phyloP scores from a whole-genome alignment of 1,140 invertebrate genomes.

The Octopus bimaculoides region DNA sequence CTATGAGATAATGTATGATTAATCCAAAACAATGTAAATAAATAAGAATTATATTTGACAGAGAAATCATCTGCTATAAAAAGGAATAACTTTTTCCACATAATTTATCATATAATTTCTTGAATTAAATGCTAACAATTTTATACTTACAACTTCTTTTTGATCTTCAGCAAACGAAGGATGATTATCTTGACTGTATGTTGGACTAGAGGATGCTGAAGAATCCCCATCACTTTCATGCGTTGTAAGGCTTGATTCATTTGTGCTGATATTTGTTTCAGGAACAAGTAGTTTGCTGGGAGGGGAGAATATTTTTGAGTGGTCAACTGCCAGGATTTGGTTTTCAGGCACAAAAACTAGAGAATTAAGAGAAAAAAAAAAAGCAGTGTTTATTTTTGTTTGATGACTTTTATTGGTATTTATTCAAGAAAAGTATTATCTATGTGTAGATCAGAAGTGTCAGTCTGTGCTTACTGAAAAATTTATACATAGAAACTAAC shows the following conservation, averaged over 20 bases:
- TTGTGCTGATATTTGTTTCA: slow-evolving; percentile 44
- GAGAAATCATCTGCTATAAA: neutral
- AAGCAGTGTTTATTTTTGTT: neutral
- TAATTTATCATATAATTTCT: neutral
- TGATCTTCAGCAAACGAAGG: slow-evolving; percentile 12
- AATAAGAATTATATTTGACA: too few relatives aligned
- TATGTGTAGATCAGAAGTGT: too few relatives aligned
- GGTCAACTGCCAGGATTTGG: slow-evolving; percentile 65
- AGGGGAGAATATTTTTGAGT: slow-evolving; percentile 72
- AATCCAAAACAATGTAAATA: too few relatives aligned
- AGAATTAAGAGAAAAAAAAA: slow-evolving; percentile 15
- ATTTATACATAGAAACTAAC: too few relatives aligned
- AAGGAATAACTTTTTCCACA: neutral
- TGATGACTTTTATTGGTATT: too few relatives aligned
- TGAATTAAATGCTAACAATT: neutral
- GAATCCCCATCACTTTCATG: slow-evolving; percentile 47
- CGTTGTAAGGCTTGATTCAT: slow-evolving; percentile 50
- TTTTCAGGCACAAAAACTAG: slow-evolving; percentile 48
- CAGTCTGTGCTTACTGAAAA: too few relatives aligned
- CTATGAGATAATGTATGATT: too few relatives aligned
- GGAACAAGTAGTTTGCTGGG: slow-evolving; percentile 76
- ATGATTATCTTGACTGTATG: slow-evolving; percentile 32
- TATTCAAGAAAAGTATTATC: too few relatives aligned
- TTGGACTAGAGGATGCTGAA: slow-evolving; percentile 43
- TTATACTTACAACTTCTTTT: slow-evolving; percentile 20